Evolutionary conservation across 2,797 vertebrate species (phyloP).

Genomic region (Typhlichthys subterraneus): DNA sequence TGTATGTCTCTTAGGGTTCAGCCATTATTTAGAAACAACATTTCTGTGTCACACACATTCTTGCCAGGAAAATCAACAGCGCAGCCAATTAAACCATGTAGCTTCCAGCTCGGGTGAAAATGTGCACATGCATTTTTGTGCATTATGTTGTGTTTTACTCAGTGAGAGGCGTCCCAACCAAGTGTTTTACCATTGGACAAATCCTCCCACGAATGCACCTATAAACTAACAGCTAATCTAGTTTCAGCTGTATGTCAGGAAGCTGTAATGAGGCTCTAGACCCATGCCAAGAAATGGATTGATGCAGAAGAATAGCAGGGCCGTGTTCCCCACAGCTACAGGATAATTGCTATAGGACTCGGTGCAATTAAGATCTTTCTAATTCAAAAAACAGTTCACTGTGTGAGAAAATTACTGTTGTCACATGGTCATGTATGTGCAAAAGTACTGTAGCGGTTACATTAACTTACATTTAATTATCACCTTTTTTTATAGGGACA

Average conservation of each 20-base stretch:
- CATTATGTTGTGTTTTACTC: background rate
- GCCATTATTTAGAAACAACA: no score
- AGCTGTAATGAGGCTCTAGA: background rate
- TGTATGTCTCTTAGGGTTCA: background rate
- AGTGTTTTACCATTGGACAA: constrained; percentile 8
- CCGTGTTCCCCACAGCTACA: background rate
- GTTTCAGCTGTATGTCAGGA: constrained; percentile 5
- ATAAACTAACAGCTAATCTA: background rate
- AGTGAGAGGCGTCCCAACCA: background rate
- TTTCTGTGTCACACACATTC: background rate
- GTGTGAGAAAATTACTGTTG: background rate
- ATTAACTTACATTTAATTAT: no score
- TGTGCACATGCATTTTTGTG: background rate
- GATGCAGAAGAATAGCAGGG: background rate
- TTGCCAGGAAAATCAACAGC: background rate
- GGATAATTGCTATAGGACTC: background rate
- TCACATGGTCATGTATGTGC: constrained; percentile 1
- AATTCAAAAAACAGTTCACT: background rate
- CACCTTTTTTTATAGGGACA: no score
- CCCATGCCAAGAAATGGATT: background rate
- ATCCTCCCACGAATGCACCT: background rate
- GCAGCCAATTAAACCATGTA: background rate
- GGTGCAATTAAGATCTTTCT: background rate
- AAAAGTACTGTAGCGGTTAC: background rate
- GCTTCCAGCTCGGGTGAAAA: background rate